Conservation (phyloP, 2,797 vertebrate genomes). For the Mormyrops boulengeri region DNA sequence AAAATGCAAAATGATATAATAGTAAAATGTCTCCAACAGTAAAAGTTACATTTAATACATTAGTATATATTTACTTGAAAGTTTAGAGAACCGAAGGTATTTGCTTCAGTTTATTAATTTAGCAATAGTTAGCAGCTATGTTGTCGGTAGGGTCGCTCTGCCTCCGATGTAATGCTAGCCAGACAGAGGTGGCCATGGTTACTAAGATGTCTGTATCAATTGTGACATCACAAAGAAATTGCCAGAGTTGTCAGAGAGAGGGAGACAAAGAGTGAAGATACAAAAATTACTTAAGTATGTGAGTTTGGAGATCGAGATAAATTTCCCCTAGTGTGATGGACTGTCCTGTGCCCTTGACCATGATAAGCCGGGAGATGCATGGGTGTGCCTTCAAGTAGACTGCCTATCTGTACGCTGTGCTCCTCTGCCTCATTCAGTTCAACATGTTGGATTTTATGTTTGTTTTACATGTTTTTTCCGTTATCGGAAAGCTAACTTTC, state of each 20-base stretch:
- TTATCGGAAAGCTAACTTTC: background rate
- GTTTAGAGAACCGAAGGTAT: background rate
- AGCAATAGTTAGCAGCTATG: background rate
- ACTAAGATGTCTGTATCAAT: background rate
- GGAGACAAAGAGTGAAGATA: background rate
- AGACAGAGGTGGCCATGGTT: background rate
- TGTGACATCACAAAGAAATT: background rate
- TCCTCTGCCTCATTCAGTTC: background rate
- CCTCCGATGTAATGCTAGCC: background rate
- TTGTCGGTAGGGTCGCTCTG: background rate
- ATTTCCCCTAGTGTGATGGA: background rate
- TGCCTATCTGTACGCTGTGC: background rate
- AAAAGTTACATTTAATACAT: background rate
- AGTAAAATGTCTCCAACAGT: background rate
- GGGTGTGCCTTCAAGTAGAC: background rate
- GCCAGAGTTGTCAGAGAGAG: slow-evolving; percentile 2
- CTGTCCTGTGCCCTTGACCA: background rate
- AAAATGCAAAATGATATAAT: background rate
- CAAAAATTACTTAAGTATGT: background rate
- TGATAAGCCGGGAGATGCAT: background rate
- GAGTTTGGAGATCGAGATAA: background rate
- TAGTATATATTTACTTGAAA: background rate
- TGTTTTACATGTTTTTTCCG: background rate
- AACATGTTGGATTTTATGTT: background rate
- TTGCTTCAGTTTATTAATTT: background rate